Conservation (phyloP, 2,888 invertebrate species). For the Apeira syringaria region DNA sequence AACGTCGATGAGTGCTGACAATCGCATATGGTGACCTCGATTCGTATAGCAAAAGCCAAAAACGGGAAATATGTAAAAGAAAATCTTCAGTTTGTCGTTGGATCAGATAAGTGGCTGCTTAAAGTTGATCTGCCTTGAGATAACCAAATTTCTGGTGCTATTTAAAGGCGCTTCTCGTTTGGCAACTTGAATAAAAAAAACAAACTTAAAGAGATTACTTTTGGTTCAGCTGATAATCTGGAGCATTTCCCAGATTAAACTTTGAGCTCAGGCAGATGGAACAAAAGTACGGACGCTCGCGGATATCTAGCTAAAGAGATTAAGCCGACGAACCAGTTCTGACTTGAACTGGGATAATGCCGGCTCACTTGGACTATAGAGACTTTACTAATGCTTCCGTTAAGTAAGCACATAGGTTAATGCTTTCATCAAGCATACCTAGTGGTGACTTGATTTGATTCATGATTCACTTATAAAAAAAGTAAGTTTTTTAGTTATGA, state of each 20-base stretch:
- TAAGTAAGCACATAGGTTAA: not conserved
- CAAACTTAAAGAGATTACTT: constrained; percentile 18
- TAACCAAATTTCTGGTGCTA: constrained; percentile 7
- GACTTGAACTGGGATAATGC: constrained; percentile 5
- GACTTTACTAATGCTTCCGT: constrained; percentile 4
- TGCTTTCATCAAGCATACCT: constrained; percentile 4
- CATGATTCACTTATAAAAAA: too few relatives aligned
- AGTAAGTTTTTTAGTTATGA: too few relatives aligned
- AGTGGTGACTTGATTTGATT: constrained; percentile 10
- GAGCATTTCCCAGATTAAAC: constrained; percentile 23
- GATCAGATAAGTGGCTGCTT: constrained; percentile 17
- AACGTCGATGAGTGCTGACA: constrained; percentile 34
- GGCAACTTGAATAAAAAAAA: constrained; percentile 14
- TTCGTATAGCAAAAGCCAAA: constrained; percentile 22
- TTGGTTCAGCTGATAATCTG: constrained; percentile 15
- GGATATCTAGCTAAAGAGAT: constrained; percentile 20
- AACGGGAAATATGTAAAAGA: constrained; percentile 13
- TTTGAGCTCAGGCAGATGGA: constrained; percentile 15
- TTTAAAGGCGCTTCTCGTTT: constrained; percentile 4
- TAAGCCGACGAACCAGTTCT: constrained; percentile 6
- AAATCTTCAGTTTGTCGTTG: constrained; percentile 13
- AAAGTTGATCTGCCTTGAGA: constrained; percentile 14
- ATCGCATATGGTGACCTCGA: constrained; percentile 33
- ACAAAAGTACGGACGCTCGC: constrained; percentile 20
- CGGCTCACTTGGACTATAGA: constrained; percentile 3